Conservation (phyloP, 1,140 invertebrate genomes). For the Riptortus pedestris region DNA sequence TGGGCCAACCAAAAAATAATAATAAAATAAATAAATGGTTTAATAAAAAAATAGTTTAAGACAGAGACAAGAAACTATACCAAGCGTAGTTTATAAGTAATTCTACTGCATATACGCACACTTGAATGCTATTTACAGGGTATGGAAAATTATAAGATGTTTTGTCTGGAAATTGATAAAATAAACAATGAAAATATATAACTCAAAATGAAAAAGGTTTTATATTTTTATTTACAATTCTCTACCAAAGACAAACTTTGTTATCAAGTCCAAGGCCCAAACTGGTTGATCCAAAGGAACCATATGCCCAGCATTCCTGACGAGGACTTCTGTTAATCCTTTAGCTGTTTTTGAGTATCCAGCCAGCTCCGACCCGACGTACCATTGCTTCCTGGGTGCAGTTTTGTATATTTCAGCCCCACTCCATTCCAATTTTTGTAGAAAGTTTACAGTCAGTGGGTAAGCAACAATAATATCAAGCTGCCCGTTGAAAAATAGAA, state of each 20-base stretch:
- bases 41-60: no score
- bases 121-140: no score
- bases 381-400: slow-evolving; percentile 41
- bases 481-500: slow-evolving; percentile 63
- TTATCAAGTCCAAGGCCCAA: slow-evolving; percentile 65
- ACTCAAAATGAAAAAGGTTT: no score
- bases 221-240: no score
- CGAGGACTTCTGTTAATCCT: slow-evolving; percentile 66
- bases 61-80: no score
- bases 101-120: no score
- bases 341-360: slow-evolving; percentile 30
- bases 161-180: no score
- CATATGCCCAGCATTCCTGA: slow-evolving; percentile 75
- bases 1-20: no score
- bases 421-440: slow-evolving; percentile 50
- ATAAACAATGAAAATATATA: no score
- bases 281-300: slow-evolving; percentile 70
- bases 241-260: slow-evolving; percentile 64
- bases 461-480: slow-evolving; percentile 76
- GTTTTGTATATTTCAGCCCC: slow-evolving; percentile 52
- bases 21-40: no score
- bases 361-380: slow-evolving; percentile 25
- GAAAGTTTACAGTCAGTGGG: slow-evolving; percentile 59
- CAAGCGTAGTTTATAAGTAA: no score
- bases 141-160: no score